Conservation (phyloP, 2,888 invertebrate genomes). For the Pyrrhia umbra region DNA sequence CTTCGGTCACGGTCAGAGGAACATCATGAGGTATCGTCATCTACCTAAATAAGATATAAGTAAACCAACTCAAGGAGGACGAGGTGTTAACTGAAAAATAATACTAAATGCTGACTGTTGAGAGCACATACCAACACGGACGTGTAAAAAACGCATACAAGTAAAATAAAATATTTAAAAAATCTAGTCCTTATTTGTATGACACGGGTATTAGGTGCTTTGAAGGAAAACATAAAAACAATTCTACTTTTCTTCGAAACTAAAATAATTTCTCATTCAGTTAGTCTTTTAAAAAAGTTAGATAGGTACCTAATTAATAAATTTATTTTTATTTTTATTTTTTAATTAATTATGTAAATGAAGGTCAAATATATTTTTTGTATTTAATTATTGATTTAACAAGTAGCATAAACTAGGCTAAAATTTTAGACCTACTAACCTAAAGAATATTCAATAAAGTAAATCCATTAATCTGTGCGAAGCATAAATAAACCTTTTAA, state of each 20-base stretch:
- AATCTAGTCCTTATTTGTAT: no score
- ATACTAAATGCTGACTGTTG: constrained; percentile 11
- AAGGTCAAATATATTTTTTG: constrained; percentile 8
- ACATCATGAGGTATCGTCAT: constrained; percentile 30
- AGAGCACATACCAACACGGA: background rate
- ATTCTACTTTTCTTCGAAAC: no score
- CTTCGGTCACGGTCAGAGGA: constrained; percentile 36
- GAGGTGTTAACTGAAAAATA: constrained; percentile 32
- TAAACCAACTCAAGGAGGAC: constrained; percentile 41
- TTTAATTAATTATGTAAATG: constrained; percentile 11
- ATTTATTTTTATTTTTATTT: no score
- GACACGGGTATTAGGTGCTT: no score
- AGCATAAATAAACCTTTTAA: constrained; percentile 36
- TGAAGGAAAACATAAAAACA: no score
- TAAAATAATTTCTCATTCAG: no score
- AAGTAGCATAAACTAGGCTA: constrained; percentile 16
- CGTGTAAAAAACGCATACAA: no score
- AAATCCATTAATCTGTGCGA: constrained; percentile 12
- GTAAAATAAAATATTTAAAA: no score
- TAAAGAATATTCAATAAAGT: constrained; percentile 1
- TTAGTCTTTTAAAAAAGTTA: no score
- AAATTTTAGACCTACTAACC: background rate
- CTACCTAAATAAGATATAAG: constrained; percentile 21
- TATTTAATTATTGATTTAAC: constrained; percentile 6
- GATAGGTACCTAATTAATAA: no score